Evolutionary conservation across 1,140 invertebrate genomes (phyloP).

Genomic region (Aphaenogaster rudis): DNA sequence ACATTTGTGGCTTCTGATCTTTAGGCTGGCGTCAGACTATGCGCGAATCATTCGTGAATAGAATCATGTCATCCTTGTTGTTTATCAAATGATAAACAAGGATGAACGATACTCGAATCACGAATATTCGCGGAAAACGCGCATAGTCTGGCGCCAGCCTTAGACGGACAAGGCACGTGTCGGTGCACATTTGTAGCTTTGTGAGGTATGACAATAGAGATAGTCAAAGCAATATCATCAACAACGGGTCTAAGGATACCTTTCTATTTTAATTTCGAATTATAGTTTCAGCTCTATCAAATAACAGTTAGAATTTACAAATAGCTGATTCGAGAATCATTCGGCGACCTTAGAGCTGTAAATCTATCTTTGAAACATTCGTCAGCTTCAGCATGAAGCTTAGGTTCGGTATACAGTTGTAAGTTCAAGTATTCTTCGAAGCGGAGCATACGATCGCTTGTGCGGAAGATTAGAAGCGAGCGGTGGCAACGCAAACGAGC

Average conservation of each 20-base stretch:
- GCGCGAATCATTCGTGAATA: too few species aligned
- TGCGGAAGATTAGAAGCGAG: conserved; percentile 15
- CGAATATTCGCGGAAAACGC: too few species aligned
- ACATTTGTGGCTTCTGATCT: neutral
- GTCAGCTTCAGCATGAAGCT: neutral
- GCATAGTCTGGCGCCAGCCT: too few species aligned
- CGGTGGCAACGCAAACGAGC: conserved; percentile 1
- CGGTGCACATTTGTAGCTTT: neutral
- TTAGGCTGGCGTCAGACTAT: neutral
- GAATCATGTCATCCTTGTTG: too few species aligned
- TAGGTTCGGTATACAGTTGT: neutral
- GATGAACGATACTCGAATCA: too few species aligned
- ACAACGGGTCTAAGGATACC: too few species aligned
- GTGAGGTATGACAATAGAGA: neutral
- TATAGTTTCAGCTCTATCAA: neutral
- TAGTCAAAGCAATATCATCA: neutral
- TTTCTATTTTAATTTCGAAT: neutral
- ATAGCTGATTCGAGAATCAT: neutral
- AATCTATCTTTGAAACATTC: neutral
- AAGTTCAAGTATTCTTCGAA: neutral
- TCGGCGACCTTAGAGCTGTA: neutral
- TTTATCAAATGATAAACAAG: too few species aligned
- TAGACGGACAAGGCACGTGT: neutral
- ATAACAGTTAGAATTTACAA: neutral
- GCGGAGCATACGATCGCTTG: neutral